Evolutionary conservation across 2,888 invertebrate genomes (phyloP), one percentile per base, ranked within the genome.

Genomic region (Ophion costatus): DNA sequence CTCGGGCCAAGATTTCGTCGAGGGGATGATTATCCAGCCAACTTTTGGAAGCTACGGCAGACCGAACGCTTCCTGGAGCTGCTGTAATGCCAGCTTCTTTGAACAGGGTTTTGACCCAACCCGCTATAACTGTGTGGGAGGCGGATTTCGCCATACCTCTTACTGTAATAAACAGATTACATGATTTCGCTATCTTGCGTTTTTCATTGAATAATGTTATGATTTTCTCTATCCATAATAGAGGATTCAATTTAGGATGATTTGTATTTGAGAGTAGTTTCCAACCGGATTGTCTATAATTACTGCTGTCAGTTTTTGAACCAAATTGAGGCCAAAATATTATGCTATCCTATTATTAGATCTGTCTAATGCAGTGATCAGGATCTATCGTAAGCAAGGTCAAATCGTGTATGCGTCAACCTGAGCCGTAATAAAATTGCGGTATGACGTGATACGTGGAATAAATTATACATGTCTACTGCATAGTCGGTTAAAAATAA

Each of bases 271-370:
- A 59, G 82, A 38, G 38, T 14, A 88, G 56, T 71, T 77, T 86
- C 86, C 84, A 88, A 0, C 88, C 88, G 29, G 88, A 88, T 73
- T 87, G 86, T 22, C 88, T 81, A 42, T 87, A 88, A 63, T 69
- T 78, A 4, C 29, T 24, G 11, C 86, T 66, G 71, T 88, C 88
- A n/a, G 87, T 88, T 71, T 88, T 88, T 7, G 84, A 88, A 3
- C 88, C 88, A 76, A 88, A 87, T 7, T 38, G 71, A 29, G 87
- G 87, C 88, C 87, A 88, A 10, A 88, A 64, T 56, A 88, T 86
- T 33, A 89, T 87, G 87, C 22, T 89, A 76, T 14, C 83, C 22
- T 89, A 76, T 14, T 82, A 79, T 22, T 78, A 14, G 20, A 86
- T 83, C 7, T 51, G 86, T 83, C 7, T 51, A 56, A 1, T 88